A percentile compares a stretch with the other conserved stretches of the same genome.
These are phyloP conservation scores for Calcarius ornatus DNA, from an alignment of 2,113 vertebrate genomes.

Conservation along the genomic window DNA sequence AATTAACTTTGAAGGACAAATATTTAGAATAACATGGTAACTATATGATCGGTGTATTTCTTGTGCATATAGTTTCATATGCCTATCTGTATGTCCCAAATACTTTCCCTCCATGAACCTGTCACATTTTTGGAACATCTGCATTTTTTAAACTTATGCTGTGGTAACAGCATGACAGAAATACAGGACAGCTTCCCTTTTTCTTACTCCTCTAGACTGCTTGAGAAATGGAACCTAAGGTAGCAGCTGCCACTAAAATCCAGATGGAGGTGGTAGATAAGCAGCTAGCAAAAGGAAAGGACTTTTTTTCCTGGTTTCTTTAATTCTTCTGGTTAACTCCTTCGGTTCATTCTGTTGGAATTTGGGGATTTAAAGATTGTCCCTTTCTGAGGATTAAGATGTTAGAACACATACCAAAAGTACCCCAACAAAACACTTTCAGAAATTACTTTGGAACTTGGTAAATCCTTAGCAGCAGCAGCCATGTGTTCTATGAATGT, in stretches of 20 bases:
- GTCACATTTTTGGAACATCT: neutral
- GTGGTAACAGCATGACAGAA: neutral
- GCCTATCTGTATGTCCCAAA: neutral
- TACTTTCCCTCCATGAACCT: neutral
- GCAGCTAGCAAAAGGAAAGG: neutral
- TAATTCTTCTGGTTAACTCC: neutral
- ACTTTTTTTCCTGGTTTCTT: neutral
- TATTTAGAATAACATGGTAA: neutral
- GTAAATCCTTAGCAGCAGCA: neutral
- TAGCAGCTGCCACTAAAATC: neutral
- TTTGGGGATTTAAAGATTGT: neutral
- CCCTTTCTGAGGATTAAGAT: neutral
- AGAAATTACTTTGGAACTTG: neutral
- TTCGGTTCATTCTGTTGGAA: neutral
- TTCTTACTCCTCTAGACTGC: neutral
- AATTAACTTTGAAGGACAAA: neutral
- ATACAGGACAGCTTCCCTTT: neutral
- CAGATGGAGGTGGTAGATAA: neutral
- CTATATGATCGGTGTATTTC: neutral
- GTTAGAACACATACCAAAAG: neutral
- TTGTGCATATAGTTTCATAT: neutral
- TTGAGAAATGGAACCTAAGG: neutral
- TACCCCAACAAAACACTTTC: neutral
- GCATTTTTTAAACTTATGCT: neutral
- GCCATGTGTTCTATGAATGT: neutral